Conservation (phyloP, 1,140 invertebrate genomes). For the Caerostris extrusa region DNA sequence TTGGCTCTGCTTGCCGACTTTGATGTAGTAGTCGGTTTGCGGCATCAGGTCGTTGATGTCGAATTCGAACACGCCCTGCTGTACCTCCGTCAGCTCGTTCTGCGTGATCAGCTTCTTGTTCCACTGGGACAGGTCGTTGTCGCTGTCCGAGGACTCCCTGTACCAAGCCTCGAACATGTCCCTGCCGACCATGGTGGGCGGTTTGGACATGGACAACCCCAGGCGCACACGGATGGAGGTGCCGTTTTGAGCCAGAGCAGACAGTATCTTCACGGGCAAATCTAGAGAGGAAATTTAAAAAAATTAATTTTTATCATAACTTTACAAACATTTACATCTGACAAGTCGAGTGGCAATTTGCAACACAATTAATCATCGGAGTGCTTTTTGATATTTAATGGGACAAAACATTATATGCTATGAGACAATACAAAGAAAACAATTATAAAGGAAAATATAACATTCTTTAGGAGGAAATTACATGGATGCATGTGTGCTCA, state of each 20-base stretch:
- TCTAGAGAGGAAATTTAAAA: background rate
- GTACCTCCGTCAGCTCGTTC: slow-evolving; percentile 57
- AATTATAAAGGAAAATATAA: too few species aligned
- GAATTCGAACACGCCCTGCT: slow-evolving; percentile 74
- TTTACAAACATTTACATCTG: too few species aligned
- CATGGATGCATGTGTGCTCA: too few species aligned
- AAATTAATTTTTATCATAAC: too few species aligned
- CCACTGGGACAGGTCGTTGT: slow-evolving; percentile 85
- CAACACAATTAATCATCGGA: too few species aligned
- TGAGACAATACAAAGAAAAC: too few species aligned
- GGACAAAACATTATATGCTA: too few species aligned
- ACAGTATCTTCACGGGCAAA: slow-evolving; percentile 72
- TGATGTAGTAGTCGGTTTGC: slow-evolving; percentile 87
- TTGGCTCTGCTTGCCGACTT: slow-evolving; percentile 68
- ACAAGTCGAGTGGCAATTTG: too few species aligned
- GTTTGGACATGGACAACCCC: background rate
- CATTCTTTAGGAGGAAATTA: too few species aligned
- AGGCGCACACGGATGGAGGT: slow-evolving; percentile 90
- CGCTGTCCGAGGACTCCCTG: slow-evolving; percentile 59
- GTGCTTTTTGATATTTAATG: too few species aligned
- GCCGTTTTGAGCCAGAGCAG: slow-evolving; percentile 85
- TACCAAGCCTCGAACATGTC: slow-evolving; percentile 70
- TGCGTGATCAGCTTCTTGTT: slow-evolving; percentile 90
- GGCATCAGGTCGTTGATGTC: slow-evolving; percentile 88
- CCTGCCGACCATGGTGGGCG: slow-evolving; percentile 43